Conservation (phyloP, 2,797 vertebrate genomes). For the Meriones psammophilus region DNA sequence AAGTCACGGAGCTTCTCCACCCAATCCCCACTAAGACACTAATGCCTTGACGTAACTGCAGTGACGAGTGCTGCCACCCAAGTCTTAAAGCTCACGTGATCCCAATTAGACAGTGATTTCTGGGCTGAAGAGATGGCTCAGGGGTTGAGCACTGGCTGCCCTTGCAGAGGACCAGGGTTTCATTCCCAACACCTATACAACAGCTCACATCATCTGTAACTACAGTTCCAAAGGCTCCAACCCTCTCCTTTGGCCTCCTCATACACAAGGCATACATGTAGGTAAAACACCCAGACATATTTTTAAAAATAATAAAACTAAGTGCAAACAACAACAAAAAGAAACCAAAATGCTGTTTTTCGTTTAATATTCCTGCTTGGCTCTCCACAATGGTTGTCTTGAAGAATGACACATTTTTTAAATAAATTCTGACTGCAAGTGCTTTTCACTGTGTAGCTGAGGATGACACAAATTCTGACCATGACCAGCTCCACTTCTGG, state of each 20-base stretch:
- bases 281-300: not conserved
- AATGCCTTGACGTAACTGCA: not conserved
- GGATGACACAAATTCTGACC: not conserved
- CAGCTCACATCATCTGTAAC: not conserved
- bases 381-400: not conserved
- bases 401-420: not conserved
- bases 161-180: not conserved
- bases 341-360: not conserved
- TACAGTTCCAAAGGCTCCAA: not conserved
- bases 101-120: not conserved
- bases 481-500: not conserved
- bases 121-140: too few relatives aligned
- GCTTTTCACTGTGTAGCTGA: not conserved
- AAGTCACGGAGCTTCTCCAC: not conserved
- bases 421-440: not conserved
- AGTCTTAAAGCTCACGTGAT: not conserved
- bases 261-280: not conserved
- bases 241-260: not conserved
- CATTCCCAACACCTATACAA: not conserved
- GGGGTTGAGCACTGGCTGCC: not conserved
- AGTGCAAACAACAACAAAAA: not conserved
- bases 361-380: conserved; percentile 12
- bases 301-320: not conserved
- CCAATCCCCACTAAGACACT: not conserved
- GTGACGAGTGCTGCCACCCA: not conserved